Base-by-base conservation (phyloP, 2,113 vertebrate species). In the Stegostoma tigrinum region DNA sequence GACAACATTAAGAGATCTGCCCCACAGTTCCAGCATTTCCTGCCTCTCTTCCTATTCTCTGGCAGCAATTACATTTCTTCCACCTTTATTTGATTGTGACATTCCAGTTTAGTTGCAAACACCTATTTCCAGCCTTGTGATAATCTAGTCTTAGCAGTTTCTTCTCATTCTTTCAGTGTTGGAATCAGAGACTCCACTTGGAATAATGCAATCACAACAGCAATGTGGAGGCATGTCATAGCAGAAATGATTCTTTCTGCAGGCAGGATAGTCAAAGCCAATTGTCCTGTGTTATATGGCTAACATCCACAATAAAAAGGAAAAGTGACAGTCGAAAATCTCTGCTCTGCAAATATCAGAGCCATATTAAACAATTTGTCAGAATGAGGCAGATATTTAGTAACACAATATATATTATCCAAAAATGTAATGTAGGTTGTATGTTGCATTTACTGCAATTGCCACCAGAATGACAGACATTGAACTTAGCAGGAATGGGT, bases 91-190 rank as follows among this genome's bases (percentile, higher is more conserved):
- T 52, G 24, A 89, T 27, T 89, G 48, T 91, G 64, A 64, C 30
- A 4, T 91, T 91, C 87, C 87, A n/a, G 52, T n/a, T 91, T 91
- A 64, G 87, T 30, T 90, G 52, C 27, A 83, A 38, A 91, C n/a
- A n/a, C 30, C 55, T n/a, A 55, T n/a, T 64, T 45, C 38, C 38
- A 42, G 80, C 42, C 80, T 83, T 17, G 5, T 23, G 80, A 64
- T 17, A n/a, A 30, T 64, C 30, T 91, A 15, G n/a, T 91, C 4
- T 64, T 64, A 91, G 61, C 30, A 64, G 14, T 91, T 61, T 61
- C 52, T 64, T 91, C 55, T 64, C 17, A 5, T 64, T 17, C 30
- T 52, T 64, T 30, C 86, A 30, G 15, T 55, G 86, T 89, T 27
- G 45, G 83, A 45, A 15, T 24, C 15, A 89, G 27, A 14, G 10